Percentiles rank a stretch among this genome's conserved stretches.
These are phyloP conservation scores for Sapajus apella DNA, from an alignment of 2,113 vertebrate species.

Conservation along the genomic window DNA sequence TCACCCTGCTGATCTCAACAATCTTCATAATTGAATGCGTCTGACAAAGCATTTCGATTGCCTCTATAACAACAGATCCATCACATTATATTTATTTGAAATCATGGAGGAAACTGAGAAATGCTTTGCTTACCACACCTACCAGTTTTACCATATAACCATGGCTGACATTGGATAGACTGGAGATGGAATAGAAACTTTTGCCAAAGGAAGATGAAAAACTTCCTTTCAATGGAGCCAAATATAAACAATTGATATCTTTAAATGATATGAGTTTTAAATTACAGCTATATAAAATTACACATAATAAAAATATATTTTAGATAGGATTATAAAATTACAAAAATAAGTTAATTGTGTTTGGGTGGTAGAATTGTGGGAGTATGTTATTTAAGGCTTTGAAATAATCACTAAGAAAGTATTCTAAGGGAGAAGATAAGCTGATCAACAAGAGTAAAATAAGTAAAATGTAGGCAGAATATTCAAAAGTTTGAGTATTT, in stretches of 20 bases:
- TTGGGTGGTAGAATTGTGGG: neutral
- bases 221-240: neutral
- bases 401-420: slow-evolving; percentile 3
- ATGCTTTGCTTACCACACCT: neutral
- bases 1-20: neutral
- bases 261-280: neutral
- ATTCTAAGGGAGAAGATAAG: neutral
- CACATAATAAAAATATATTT: neutral
- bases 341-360: neutral
- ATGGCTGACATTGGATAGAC: neutral
- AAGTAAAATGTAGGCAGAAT: slow-evolving; percentile 26
- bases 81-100: neutral
- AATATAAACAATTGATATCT: neutral
- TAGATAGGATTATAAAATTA: neutral
- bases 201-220: neutral
- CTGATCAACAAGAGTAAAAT: neutral
- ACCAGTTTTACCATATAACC: neutral
- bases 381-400: neutral
- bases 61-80: neutral
- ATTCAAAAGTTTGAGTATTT: slow-evolving; percentile 44
- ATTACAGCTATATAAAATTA: neutral
- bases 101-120: neutral
- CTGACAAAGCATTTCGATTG: neutral
- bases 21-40: neutral
- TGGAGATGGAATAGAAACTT: neutral